Conservation (phyloP, 1,140 invertebrate species). For the Drosophila santomea region DNA sequence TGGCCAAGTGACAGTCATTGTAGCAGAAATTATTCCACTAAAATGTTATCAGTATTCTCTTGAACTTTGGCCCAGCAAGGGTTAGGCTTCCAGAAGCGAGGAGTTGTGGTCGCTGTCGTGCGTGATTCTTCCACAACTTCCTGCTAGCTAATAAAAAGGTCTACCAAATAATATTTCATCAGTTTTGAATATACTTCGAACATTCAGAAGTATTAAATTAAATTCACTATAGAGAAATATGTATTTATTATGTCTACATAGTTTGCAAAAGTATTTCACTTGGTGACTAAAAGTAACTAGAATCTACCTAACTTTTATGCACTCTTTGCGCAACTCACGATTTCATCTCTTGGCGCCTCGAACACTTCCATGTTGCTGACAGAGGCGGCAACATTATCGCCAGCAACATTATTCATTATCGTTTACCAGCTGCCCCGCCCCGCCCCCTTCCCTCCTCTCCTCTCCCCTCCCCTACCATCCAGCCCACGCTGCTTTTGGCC, state of each 20-base stretch:
- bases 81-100: conserved; percentile 1
- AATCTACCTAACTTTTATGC: too few species aligned
- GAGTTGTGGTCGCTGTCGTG: not conserved
- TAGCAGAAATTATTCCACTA: conserved; percentile 58
- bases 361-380: conserved; percentile 46
- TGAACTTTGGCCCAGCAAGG: conserved; percentile 32
- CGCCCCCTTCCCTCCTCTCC: not conserved
- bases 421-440: conserved; percentile 26
- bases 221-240: too few species aligned
- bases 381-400: conserved; percentile 73
- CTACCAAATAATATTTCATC: not conserved
- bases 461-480: not conserved
- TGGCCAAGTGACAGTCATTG: conserved; percentile 54
- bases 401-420: conserved; percentile 78
- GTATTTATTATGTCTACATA: too few species aligned
- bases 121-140: not conserved
- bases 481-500: conserved; percentile 10
- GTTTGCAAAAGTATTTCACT: too few species aligned
- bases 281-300: too few species aligned
- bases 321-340: conserved; percentile 5
- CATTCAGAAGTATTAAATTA: too few species aligned
- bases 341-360: conserved; percentile 3
- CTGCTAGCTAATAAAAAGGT: not conserved
- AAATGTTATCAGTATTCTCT: conserved; percentile 52
- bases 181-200: too few species aligned